These are phyloP conservation scores for Eurystomus glaucurus DNA, from an alignment of 2,797 vertebrate genomes.

Conservation along the genomic window DNA sequence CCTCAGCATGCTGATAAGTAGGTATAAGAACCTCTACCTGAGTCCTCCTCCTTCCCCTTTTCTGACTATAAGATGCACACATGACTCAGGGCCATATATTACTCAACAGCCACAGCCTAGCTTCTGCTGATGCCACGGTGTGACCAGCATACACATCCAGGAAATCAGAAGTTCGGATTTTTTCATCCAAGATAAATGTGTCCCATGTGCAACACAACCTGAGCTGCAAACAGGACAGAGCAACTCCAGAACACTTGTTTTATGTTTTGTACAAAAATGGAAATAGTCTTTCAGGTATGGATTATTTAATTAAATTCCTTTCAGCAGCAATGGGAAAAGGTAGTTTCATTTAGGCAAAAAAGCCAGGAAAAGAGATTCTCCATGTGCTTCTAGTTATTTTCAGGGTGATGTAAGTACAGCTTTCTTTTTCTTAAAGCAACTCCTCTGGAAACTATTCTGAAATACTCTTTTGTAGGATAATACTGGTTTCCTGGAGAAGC, in stretches of 20 bases:
- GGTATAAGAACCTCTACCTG: not conserved
- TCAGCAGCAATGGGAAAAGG: slow-evolving; percentile 10
- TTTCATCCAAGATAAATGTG: not conserved
- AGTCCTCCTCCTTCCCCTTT: not conserved
- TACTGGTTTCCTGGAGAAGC: not conserved
- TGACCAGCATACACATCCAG: not conserved
- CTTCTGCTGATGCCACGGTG: not conserved
- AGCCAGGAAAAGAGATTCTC: not conserved
- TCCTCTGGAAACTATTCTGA: not conserved
- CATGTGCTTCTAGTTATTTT: not conserved
- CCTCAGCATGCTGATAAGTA: not conserved
- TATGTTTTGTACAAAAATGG: not conserved
- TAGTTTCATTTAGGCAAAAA: not conserved
- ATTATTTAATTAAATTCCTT: slow-evolving; percentile 20
- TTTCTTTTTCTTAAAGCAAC: not conserved
- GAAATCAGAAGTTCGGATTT: not conserved
- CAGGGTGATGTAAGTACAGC: not conserved
- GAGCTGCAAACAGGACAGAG: not conserved
- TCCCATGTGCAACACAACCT: not conserved
- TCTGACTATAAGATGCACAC: not conserved
- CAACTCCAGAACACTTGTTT: not conserved
- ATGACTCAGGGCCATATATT: not conserved
- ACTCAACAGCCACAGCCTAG: not conserved
- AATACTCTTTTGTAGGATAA: not conserved
- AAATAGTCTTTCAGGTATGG: not conserved